Percentiles rank a stretch among this genome's conserved stretches.
These are phyloP conservation scores for Cathartes aura DNA, from an alignment of 2,113 vertebrate genomes.

Conservation along the genomic window DNA sequence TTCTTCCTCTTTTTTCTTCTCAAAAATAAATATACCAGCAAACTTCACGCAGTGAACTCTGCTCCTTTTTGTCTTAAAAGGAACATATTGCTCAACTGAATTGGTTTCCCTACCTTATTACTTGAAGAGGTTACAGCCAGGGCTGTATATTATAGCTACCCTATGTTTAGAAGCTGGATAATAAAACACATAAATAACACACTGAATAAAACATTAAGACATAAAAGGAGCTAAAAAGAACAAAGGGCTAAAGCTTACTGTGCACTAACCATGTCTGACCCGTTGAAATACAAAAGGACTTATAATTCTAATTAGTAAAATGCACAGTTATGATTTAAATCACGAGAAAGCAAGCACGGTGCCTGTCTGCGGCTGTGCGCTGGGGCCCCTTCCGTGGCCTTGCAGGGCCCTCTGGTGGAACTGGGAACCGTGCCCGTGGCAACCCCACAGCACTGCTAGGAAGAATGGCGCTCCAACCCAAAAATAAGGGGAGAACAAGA, in stretches of 20 bases:
- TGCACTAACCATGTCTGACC: not conserved
- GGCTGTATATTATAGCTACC: not conserved
- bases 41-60: not conserved
- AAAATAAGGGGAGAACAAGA: not conserved
- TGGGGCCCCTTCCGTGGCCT: conserved; percentile 53
- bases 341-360: not conserved
- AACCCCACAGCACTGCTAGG: not conserved
- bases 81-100: not conserved
- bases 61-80: conserved; percentile 3
- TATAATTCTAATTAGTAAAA: conserved; percentile 62
- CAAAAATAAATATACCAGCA: not conserved
- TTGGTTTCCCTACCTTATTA: conserved; percentile 1
- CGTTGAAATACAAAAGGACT: conserved; percentile 53
- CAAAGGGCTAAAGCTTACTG: conserved; percentile 36
- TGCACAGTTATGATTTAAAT: not conserved
- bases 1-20: not conserved
- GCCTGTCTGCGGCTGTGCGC: not conserved
- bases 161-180: conserved; percentile 44
- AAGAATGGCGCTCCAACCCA: not conserved
- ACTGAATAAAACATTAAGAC: conserved; percentile 69
- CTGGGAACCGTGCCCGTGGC: not conserved
- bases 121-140: not conserved
- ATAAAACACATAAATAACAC: conserved; percentile 62
- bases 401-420: conserved; percentile 84
- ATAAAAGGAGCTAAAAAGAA: conserved; percentile 55